Percentiles rank a stretch among this genome's conserved stretches.
phyloP scores from a whole-genome alignment of 2,797 vertebrate genomes.

The Coilia nasus region DNA sequence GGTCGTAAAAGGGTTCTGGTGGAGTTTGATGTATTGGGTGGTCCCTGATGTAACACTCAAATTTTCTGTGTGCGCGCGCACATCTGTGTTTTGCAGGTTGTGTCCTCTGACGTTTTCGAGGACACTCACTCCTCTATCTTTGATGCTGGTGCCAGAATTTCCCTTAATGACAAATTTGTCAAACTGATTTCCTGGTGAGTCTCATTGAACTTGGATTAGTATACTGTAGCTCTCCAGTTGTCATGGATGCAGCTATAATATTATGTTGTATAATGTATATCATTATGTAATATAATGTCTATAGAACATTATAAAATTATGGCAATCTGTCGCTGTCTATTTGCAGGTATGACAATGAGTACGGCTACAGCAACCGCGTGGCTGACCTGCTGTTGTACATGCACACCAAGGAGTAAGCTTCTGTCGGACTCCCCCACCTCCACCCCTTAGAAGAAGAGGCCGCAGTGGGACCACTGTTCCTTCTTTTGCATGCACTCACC shows the following conservation, averaged over 20 bases:
- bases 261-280: too few species aligned
- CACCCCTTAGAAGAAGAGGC: constrained; percentile 47
- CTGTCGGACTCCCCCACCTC: constrained; percentile 37
- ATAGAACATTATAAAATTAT: not conserved
- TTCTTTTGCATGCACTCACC: constrained; percentile 68
- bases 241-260: not conserved
- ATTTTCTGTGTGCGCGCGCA: not conserved
- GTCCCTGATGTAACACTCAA: not conserved
- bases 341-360: constrained; percentile 90
- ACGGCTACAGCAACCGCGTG: constrained; percentile 87
- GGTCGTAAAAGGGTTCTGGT: not conserved
- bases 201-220: not conserved
- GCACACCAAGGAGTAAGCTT: constrained; percentile 77
- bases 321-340: not conserved
- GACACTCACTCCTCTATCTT: constrained; percentile 86
- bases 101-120: constrained; percentile 85
- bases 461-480: constrained; percentile 67
- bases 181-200: constrained; percentile 89
- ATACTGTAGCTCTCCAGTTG: not conserved
- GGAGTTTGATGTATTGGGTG: not conserved
- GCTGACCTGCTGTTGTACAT: constrained; percentile 86
- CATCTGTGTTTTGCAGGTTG: constrained; percentile 72
- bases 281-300: too few species aligned
- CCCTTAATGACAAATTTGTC: constrained; percentile 89
- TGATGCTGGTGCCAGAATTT: constrained; percentile 85